Conservation (phyloP, 2,113 vertebrate species). For the Lasiurus borealis region DNA sequence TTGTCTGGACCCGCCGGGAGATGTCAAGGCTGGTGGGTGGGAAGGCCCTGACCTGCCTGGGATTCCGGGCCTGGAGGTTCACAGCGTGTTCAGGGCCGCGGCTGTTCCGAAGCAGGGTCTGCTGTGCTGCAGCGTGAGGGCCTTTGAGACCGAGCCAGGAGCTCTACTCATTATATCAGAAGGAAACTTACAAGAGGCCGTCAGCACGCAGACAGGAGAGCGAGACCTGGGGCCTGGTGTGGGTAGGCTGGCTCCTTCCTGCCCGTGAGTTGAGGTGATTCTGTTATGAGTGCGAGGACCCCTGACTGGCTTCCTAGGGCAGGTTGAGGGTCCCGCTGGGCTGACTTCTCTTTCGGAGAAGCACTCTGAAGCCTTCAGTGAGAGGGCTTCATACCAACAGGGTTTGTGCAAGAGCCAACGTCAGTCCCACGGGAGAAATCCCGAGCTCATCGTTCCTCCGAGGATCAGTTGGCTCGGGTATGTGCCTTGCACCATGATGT, state of each 20-base stretch:
- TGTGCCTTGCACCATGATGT: neutral
- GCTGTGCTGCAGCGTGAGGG: neutral
- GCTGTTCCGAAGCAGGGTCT: neutral
- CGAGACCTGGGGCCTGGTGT: neutral
- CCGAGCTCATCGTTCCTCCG: neutral
- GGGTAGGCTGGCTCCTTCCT: neutral
- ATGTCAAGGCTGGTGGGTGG: neutral
- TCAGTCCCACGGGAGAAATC: neutral
- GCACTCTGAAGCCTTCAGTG: neutral
- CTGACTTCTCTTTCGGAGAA: neutral
- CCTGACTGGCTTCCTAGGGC: neutral
- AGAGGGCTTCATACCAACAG: neutral
- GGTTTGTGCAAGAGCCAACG: neutral
- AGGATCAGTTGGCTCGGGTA: neutral
- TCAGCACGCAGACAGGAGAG: neutral
- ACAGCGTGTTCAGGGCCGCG: neutral
- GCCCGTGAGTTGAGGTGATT: neutral
- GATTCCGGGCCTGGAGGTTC: neutral
- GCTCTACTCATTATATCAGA: neutral
- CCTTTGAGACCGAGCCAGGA: conserved; percentile 13
- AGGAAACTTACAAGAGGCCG: neutral
- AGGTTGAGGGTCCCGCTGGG: neutral
- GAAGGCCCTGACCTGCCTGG: neutral
- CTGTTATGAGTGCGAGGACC: neutral
- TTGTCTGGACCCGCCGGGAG: neutral